Evolutionary conservation across 2,888 invertebrate genomes (phyloP).

Genomic region (Campoplex capitator): DNA sequence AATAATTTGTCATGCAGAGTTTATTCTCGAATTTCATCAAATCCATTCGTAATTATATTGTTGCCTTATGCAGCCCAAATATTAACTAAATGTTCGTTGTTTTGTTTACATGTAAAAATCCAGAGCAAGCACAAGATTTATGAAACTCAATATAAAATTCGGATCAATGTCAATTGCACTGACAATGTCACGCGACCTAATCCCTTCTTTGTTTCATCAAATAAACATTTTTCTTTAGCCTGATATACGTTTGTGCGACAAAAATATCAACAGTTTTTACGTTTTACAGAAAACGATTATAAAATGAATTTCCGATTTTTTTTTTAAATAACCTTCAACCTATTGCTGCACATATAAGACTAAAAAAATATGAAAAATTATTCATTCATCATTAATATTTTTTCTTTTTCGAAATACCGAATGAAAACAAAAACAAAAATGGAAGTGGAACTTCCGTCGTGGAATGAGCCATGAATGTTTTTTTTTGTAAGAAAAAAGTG

Average conservation of each 20-base stretch:
- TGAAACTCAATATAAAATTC: not conserved
- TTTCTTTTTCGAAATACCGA: not conserved
- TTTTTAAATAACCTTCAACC: too few species aligned
- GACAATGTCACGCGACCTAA: not conserved
- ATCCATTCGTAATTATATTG: not conserved
- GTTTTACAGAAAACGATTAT: not conserved
- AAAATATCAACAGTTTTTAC: not conserved
- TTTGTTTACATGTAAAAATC: not conserved
- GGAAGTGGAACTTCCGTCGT: not conserved
- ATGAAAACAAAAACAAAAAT: not conserved
- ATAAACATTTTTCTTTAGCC: not conserved
- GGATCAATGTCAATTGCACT: not conserved
- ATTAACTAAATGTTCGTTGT: not conserved
- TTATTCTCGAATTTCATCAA: not conserved
- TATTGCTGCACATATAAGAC: too few species aligned
- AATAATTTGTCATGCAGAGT: not conserved
- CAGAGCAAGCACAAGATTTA: not conserved
- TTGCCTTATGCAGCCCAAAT: not conserved
- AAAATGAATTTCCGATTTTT: not conserved
- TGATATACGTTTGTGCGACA: not conserved
- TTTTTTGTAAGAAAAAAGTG: not conserved
- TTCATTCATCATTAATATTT: not conserved
- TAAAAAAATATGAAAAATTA: too few species aligned
- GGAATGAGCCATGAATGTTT: not conserved
- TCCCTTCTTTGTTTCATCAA: not conserved